phyloP scores from a whole-genome alignment of 1,140 invertebrate genomes.

The Drosophila micromelanica region DNA sequence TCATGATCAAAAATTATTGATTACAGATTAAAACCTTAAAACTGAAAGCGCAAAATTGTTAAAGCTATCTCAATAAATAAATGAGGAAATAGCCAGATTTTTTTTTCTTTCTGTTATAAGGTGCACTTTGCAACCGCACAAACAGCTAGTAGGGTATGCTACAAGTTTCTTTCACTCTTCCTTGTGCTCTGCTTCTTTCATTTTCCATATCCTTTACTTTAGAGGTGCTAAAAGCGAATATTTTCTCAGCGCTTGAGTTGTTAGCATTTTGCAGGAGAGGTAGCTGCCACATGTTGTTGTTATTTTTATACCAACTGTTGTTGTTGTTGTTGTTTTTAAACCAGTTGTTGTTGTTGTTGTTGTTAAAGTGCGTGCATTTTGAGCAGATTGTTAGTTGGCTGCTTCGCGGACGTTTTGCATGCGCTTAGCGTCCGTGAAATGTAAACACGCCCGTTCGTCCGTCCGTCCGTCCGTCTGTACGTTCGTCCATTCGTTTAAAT shows the following conservation, averaged over 20 bases:
- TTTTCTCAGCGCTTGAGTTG: conserved; percentile 39
- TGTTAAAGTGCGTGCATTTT: background rate
- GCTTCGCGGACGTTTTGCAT: background rate
- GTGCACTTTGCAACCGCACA: background rate
- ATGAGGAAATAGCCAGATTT: conserved; percentile 5
- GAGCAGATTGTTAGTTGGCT: background rate
- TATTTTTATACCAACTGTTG: background rate
- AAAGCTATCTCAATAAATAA: too few relatives aligned
- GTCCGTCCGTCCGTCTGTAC: background rate
- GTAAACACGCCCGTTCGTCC: background rate
- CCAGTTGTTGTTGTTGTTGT: background rate
- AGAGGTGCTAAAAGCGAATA: conserved; percentile 52
- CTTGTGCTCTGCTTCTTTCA: background rate
- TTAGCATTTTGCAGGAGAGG: conserved; percentile 47
- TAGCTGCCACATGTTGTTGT: conserved; percentile 6
- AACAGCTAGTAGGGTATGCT: background rate
- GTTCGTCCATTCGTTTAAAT: conserved; percentile 7
- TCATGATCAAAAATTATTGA: too few relatives aligned
- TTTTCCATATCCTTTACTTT: background rate
- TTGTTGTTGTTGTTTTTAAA: background rate
- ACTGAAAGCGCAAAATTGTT: too few relatives aligned
- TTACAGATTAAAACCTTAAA: too few relatives aligned
- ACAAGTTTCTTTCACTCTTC: background rate
- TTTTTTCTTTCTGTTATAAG: too few relatives aligned
- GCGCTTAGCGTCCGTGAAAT: background rate